These are phyloP conservation scores for Psittacus erithacus DNA, from an alignment of 2,113 vertebrate genomes.

Conservation along the genomic window DNA sequence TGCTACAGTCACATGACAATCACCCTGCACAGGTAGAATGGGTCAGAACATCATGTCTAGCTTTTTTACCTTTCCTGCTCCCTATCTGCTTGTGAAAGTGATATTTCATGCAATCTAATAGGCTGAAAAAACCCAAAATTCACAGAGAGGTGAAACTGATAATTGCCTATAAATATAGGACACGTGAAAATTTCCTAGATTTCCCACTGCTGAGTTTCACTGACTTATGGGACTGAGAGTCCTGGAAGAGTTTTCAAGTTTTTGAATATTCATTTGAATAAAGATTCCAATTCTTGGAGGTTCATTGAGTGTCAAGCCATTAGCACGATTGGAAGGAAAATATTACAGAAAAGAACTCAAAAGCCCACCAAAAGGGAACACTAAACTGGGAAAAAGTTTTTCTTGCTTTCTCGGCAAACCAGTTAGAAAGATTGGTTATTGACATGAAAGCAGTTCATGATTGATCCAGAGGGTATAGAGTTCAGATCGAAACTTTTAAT, in stretches of 20 bases:
- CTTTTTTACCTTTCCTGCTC: neutral
- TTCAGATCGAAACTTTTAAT: neutral
- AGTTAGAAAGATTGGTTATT: neutral
- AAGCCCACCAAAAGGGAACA: neutral
- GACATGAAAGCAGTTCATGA: neutral
- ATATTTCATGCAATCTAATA: neutral
- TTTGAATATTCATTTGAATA: neutral
- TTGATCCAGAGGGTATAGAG: neutral
- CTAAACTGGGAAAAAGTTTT: neutral
- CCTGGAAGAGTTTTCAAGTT: neutral
- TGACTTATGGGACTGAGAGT: neutral
- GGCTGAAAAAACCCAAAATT: accelerated
- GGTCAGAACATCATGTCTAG: neutral
- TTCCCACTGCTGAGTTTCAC: neutral
- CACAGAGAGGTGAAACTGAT: neutral
- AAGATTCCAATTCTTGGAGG: neutral
- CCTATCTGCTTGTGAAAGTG: neutral
- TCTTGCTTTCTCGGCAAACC: neutral
- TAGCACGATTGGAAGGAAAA: neutral
- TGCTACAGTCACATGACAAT: neutral
- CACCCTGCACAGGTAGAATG: neutral
- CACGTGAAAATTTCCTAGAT: neutral
- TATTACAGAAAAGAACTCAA: neutral
- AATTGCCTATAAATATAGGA: neutral
- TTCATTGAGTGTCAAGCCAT: neutral